A percentile compares a stretch with the other conserved stretches of the same genome.
Conservation (phyloP, 2,113 vertebrate species). For the Oreochromis aureus region DNA sequence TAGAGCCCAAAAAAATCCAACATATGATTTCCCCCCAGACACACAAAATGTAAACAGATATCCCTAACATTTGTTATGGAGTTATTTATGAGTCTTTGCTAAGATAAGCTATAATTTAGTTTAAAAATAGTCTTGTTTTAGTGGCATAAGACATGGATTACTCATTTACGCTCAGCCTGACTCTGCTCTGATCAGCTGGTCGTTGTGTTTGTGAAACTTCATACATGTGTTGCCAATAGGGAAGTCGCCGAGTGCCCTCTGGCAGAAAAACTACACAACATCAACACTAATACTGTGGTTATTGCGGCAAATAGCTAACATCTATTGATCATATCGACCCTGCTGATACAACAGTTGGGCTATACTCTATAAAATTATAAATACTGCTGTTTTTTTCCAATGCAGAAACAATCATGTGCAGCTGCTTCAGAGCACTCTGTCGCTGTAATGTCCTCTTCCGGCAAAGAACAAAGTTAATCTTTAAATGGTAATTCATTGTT, state of each 20-base stretch:
- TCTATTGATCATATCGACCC: neutral
- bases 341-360: neutral
- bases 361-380: neutral
- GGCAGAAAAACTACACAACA: neutral
- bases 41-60: neutral
- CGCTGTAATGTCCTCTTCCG: neutral
- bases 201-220: neutral
- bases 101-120: neutral
- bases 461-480: neutral
- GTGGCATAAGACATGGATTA: neutral
- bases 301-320: neutral
- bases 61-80: neutral
- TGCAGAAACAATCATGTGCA: neutral
- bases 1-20: neutral
- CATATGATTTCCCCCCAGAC: neutral
- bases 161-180: neutral
- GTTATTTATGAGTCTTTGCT: neutral
- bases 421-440: neutral
- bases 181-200: neutral
- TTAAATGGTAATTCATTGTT: neutral
- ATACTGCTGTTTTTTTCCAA: neutral
- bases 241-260: neutral
- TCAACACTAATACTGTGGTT: neutral
- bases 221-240: neutral
- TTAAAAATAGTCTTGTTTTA: neutral